Conservation (phyloP, 1,140 invertebrate genomes). For the Polypedilum vanderplanki region DNA sequence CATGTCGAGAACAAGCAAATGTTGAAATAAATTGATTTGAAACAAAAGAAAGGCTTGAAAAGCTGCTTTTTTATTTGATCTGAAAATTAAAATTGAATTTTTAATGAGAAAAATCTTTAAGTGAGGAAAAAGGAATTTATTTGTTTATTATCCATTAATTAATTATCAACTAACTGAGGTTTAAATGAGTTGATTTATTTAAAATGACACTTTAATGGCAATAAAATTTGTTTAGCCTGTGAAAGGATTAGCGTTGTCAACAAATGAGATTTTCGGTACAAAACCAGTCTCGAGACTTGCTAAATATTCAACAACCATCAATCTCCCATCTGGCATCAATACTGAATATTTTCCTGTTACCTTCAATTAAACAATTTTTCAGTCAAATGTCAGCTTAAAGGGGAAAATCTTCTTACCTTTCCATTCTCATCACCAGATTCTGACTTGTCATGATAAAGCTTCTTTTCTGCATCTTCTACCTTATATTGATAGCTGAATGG, state of each 20-base stretch:
- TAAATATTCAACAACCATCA: conserved; percentile 61
- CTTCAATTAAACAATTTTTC: conserved; percentile 30
- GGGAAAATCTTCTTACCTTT: conserved; percentile 41
- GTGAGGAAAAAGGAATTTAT: background rate
- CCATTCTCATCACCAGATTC: conserved; percentile 55
- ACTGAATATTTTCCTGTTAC: conserved; percentile 56
- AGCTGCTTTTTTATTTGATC: no score
- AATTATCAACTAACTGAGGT: background rate
- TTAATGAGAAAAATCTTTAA: no score
- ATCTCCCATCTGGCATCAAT: conserved; percentile 56
- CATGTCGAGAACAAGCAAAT: no score
- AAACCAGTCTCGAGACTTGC: conserved; percentile 62
- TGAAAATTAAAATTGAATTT: no score
- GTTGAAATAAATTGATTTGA: no score
- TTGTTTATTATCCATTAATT: background rate
- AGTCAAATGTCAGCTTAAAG: conserved; percentile 19
- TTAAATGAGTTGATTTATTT: background rate
- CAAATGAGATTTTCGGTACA: conserved; percentile 57
- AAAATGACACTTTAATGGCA: background rate
- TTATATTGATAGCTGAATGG: conserved; percentile 65
- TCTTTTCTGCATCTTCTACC: conserved; percentile 59
- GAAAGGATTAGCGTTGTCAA: conserved; percentile 50
- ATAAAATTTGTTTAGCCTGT: background rate
- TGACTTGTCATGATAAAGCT: conserved; percentile 57
- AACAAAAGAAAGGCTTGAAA: no score